Base-by-base conservation (phyloP, 2,888 invertebrate genomes). In the Lottia scabra region DNA sequence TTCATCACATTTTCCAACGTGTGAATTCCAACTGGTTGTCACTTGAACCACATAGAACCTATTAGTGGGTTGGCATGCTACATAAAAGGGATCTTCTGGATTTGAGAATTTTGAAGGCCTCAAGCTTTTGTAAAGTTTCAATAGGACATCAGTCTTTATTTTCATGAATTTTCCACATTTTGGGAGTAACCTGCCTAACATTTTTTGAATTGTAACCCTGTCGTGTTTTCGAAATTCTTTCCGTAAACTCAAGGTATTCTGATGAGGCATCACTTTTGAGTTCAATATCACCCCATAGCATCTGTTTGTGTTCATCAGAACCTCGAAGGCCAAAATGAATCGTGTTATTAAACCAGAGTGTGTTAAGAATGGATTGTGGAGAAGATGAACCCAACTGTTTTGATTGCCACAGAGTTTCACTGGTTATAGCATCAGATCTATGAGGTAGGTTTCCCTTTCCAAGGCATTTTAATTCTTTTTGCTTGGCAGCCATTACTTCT, bases 271-370 rank as follows among this genome's bases (percentile, higher is more conserved):
- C 70, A 4, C 23, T 16, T n/a, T 62, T 26, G 16, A 76, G 65
- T n/a, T 12, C 23, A 30, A 75, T 38, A 46, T 75, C 75, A 8
- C 73, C 73, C 71, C 73, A 73, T 46, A 70, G 62, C 72, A 77
- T 75, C n/a, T 72, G 63, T 16, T 73, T 12, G 43, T 77, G 73
- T 23, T 77, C 75, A n/a, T 72, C 45, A 0, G 19, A 16, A n/a
- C 73, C 44, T 8, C 74, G 8, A 3, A 71, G 38, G 0, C 73
- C 77, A 71, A 75, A 77, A 64, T 71, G 71, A 13, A 75, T 68
- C 1, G 73, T 74, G 19, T 73, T 74, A 23, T 63, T 70, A 44
- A 73, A 66, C 75, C 73, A 77, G 8, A 75, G 19, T 15, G 73
- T 75, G 27, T 75, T 73, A 1, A 75, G 44, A 38, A 75, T 63